Base-by-base conservation (phyloP, 1,140 invertebrate species). In the Calycopis cecrops region DNA sequence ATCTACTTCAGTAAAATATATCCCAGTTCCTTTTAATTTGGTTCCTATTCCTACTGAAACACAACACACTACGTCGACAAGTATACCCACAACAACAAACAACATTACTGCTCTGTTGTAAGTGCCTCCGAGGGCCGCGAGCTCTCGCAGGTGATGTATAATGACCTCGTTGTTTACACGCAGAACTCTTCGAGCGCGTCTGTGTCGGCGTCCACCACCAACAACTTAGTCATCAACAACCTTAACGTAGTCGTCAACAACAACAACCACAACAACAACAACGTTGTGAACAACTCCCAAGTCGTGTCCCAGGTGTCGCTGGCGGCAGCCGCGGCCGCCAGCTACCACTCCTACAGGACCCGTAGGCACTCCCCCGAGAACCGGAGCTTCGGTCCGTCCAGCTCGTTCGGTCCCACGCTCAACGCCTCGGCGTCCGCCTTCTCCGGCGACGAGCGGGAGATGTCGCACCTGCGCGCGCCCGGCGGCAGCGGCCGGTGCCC, bases 261-360 rank as follows among this genome's bases (percentile, higher is more conserved):
- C 79, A 88, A 88, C 71, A 88, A 88, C 63, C 87, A 88, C 64
- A 88, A 88, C 66, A 88, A 88, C 68, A 88, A 88, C 61, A 88
- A 88, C 54, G 87, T 88, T 8, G 84, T 88, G 55, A 88, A 88
- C 67, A 88, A 88, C 69, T 79, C 87, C 37, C 79, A 84, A 28
- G 87, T 88, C 0, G 87, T 86, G 4, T 83, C 84, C 2, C 65
- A 88, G 16, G 87, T 86, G 4, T 83, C 84, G 1, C 65, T 88
- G 18, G 87, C 87, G 0, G 84, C 86, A 1, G 87, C 84, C 6
- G 87, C 87, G 0, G 86, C 87, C 4, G 86, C 86, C 1, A 82
- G 87, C 38, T 82, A 72, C 57, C 84, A 83, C 60, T 85, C 88
- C 48, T 79, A 86, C 73, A 77, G 86, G 67, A 85, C 87, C 44